Percentiles rank a stretch among this genome's conserved stretches.
Conservation (phyloP, 53 echinoderm and acorn worm species). For the Stichopus horrens region DNA sequence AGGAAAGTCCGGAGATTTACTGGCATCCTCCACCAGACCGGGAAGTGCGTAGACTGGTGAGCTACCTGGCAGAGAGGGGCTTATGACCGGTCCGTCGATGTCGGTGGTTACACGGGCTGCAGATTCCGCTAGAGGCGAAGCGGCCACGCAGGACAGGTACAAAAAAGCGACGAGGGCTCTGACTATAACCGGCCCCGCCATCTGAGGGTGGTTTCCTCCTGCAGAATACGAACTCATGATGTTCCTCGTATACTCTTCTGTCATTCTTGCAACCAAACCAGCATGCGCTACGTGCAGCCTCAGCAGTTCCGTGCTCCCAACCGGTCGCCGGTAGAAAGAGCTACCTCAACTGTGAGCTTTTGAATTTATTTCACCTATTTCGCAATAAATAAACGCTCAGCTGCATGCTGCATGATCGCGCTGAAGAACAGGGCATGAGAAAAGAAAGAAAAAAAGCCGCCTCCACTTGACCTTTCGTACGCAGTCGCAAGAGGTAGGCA, state of each 20-base stretch:
- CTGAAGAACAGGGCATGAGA: too few species aligned
- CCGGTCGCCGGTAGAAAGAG: background rate
- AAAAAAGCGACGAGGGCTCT: background rate
- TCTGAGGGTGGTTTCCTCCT: background rate
- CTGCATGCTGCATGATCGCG: too few species aligned
- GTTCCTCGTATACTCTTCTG: background rate
- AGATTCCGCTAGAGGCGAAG: conserved; percentile 9
- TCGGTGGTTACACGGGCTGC: conserved; percentile 13
- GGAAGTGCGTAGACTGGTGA: background rate
- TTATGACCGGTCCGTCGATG: background rate
- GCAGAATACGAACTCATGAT: background rate
- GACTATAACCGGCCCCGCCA: background rate
- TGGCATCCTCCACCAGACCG: background rate
- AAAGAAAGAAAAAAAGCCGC: too few species aligned
- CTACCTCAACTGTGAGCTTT: background rate
- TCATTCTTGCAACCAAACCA: background rate
- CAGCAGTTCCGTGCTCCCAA: conserved; percentile 10
- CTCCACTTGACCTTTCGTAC: too few species aligned
- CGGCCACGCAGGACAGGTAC: conserved; percentile 4
- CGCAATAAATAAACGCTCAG: background rate
- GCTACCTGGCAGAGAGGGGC: background rate
- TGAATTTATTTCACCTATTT: background rate
- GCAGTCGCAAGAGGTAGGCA: too few species aligned
- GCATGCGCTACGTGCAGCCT: background rate
- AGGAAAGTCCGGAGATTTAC: too few species aligned